Percentiles rank a stretch among this genome's conserved stretches.
phyloP scores from a whole-genome alignment of 2,888 invertebrate genomes.

The Spilosoma lubricipeda region DNA sequence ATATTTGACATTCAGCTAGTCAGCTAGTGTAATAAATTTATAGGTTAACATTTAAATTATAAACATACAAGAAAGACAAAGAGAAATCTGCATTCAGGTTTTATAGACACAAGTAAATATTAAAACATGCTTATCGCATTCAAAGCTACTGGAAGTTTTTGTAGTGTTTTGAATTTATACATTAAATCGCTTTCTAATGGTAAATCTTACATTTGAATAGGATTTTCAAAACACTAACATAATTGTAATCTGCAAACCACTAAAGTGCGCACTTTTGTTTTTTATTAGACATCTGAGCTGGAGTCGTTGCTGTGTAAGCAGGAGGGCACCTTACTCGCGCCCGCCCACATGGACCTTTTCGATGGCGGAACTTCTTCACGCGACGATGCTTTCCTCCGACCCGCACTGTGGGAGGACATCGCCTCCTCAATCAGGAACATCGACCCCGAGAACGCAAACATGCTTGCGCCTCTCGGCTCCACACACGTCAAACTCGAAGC shows the following conservation, averaged over 20 bases:
- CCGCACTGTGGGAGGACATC: constrained; percentile 96
- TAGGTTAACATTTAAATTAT: not conserved
- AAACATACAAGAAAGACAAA: not conserved
- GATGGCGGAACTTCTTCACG: constrained; percentile 86
- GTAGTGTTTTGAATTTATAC: constrained; percentile 29
- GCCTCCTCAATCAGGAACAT: constrained; percentile 96
- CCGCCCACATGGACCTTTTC: constrained; percentile 86
- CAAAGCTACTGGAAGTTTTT: constrained; percentile 35
- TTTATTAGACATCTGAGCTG: constrained; percentile 91
- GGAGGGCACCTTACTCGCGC: constrained; percentile 88
- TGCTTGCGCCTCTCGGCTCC: constrained; percentile 89
- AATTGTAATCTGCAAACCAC: constrained; percentile 41
- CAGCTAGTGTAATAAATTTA: no score
- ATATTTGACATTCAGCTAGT: not conserved
- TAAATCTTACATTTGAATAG: constrained; percentile 55
- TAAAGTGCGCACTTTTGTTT: constrained; percentile 30
- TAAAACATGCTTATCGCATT: constrained; percentile 22
- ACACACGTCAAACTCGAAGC: constrained; percentile 93
- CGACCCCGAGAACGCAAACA: constrained; percentile 95
- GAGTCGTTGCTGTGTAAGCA: constrained; percentile 93
- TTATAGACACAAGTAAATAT: constrained; percentile 1
- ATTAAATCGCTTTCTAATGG: constrained; percentile 45
- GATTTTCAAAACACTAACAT: constrained; percentile 46
- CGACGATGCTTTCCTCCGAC: constrained; percentile 95
- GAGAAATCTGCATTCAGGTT: not conserved